Evolutionary conservation across 2,113 vertebrate genomes (phyloP), one percentile per base, ranked within the genome.

Genomic region (Brachyhypopomus occidentalis): DNA sequence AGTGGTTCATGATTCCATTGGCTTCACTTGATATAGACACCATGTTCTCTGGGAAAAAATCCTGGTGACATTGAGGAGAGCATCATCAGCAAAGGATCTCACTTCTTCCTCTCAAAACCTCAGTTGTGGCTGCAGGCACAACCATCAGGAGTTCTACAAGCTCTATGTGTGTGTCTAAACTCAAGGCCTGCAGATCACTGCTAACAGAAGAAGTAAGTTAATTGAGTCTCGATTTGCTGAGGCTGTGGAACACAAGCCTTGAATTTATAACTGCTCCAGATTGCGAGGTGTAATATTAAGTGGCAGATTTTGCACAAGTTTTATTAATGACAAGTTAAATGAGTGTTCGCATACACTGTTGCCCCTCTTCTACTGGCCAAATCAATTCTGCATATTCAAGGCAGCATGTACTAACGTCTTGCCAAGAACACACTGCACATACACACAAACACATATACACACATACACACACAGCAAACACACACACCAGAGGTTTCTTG

Each of bases 21-120:
- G 90, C 93, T 90, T 99, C 96, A 89, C 89, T 93, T 84, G 95
- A 93, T 91, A 96, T 94, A 83, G 96, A 97, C 85, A 98, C 94
- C 97, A 99, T 97, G 87, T 96, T 94, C 86, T 97, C 96, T 82
- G 98, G 97, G 90, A 99, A 99, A 94, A 97, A 99, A 78, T 92
- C 95, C 97, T 99, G 87, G 62, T 70, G 74, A 80, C 76, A 91
- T 52, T 75, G 30, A 87, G 72, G 74, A 79, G 34, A 77, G 70
- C 60, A 78, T 84, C 38, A 11, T 52, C 45, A 52, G 45, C 45
- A 1, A 52, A 52, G 45, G 45, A 8, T 52, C 9, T 52, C 45
- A 14, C 1, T 11, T 52, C 9, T 52, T 52, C 45, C 45, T 52
- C 45, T 52, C 45, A 14, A 52, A 52, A 45, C 41, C 41, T 45